Evolutionary conservation across 2,888 invertebrate species (phyloP), one percentile per base, ranked within the genome.

Genomic region (Bhutanitis thaidina): DNA sequence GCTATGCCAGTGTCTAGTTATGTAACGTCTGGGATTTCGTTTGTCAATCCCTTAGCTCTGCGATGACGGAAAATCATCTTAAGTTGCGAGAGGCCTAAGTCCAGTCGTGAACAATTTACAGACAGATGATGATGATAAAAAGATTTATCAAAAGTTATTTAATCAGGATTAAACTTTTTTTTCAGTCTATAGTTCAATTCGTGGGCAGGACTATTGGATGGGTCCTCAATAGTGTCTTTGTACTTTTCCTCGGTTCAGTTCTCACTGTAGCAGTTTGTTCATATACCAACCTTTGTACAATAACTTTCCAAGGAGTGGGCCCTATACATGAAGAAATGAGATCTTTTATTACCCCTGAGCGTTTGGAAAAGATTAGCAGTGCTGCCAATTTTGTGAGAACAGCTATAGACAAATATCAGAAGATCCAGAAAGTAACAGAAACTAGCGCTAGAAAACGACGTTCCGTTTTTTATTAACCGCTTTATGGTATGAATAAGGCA

Each of bases 371-470:
- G 55, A 83, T 93, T 30, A 89, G 92, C 25, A 78, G 84, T 1
- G 91, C 92, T 0, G 91, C 92, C 1, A 82, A 89, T 7, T 87
- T 93, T 36, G 91, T 93, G 1, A 90, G 91, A 61, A 90, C 86
- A 30, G 93, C 93, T 3, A 90, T 93, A 48, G 90, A 92, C 45
- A 92, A 92, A 65, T 93, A 93, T 57, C 84, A 88, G 60, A 80
- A 77, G 49, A 84, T 87, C 40, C 87, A 88, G 54, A 74, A 76
- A 54, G 74, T 82, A 0, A 58, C 73, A 5, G 74, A 75, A 30
- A 52, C 57, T 1, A 64, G 58, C 4, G 60, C 58, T 15, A 76
- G 76, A 57, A 68, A 65, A 59, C 74, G 84, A 32, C 76, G 82
- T 12, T 59, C 68, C 3, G 44, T 30, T 47, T 43, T 39, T 37